phyloP scores from a whole-genome alignment of 2,888 invertebrate genomes.

The Autographa gamma region DNA sequence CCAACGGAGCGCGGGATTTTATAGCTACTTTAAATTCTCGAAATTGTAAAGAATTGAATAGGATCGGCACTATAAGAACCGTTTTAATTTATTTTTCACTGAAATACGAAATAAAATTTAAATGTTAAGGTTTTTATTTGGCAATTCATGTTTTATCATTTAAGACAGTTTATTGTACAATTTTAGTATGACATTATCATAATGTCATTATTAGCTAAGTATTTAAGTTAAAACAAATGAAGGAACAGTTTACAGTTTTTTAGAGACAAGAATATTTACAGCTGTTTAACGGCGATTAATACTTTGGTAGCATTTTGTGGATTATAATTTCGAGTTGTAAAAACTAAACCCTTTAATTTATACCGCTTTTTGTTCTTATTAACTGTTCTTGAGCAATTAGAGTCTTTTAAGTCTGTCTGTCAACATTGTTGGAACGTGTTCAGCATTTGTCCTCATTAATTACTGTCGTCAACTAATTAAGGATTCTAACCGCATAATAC shows the following conservation, averaged over 20 bases:
- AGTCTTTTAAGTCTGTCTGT: slow-evolving; percentile 33
- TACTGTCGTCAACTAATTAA: slow-evolving; percentile 36
- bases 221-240: slow-evolving; percentile 7
- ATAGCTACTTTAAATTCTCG: slow-evolving; percentile 60
- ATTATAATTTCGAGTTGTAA: slow-evolving; percentile 27
- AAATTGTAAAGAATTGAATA: slow-evolving; percentile 44
- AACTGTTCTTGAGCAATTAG: slow-evolving; percentile 41
- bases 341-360: slow-evolving; percentile 26
- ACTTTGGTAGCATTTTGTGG: slow-evolving; percentile 21
- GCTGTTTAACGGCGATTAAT: not conserved
- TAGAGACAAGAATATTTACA: slow-evolving; percentile 5
- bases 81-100: slow-evolving; percentile 20
- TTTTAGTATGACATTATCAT: no score
- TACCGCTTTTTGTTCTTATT: slow-evolving; percentile 26
- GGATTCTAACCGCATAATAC: slow-evolving; percentile 31
- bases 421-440: slow-evolving; percentile 51
- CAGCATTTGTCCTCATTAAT: slow-evolving; percentile 45
- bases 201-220: not conserved
- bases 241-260: slow-evolving; percentile 15
- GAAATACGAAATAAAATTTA: slow-evolving; percentile 7
- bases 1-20: slow-evolving; percentile 62
- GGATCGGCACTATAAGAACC: slow-evolving; percentile 14
- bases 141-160: not conserved
- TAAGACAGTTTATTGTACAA: not conserved
- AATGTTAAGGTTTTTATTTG: slow-evolving; percentile 10